Conservation (phyloP, 2,888 invertebrate genomes). For the Drosophila hamatofila region DNA sequence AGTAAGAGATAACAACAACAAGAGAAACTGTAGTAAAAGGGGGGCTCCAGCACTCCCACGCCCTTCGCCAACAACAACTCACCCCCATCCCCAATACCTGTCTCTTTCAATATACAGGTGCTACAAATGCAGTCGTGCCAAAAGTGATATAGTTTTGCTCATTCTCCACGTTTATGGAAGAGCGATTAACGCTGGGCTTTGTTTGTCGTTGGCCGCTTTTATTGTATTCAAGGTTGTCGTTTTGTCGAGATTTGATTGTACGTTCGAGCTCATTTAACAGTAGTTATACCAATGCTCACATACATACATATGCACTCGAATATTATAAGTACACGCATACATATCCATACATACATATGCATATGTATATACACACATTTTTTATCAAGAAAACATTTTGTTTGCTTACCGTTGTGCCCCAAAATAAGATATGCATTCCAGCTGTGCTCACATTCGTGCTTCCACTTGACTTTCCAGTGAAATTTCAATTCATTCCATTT, state of each 20-base stretch:
- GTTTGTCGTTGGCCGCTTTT: slow-evolving; percentile 48
- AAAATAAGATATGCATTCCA: slow-evolving; percentile 52
- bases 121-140: slow-evolving; percentile 50
- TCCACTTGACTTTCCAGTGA: slow-evolving; percentile 53
- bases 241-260: slow-evolving; percentile 47
- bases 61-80: slow-evolving; percentile 34
- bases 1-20: slow-evolving; percentile 8
- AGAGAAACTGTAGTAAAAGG: slow-evolving; percentile 26
- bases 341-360: not conserved
- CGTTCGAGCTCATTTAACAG: slow-evolving; percentile 33
- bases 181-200: slow-evolving; percentile 51
- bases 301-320: slow-evolving; percentile 8
- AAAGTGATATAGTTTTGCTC: slow-evolving; percentile 50
- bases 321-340: not conserved
- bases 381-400: slow-evolving; percentile 66
- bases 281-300: slow-evolving; percentile 39
- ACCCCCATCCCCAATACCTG: slow-evolving; percentile 37
- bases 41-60: slow-evolving; percentile 61
- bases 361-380: not conserved
- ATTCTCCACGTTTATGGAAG: slow-evolving; percentile 41
- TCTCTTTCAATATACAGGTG: slow-evolving; percentile 47
- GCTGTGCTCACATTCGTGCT: slow-evolving; percentile 42
- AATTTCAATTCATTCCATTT: slow-evolving; percentile 40
- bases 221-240: slow-evolving; percentile 72
- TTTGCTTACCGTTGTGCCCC: slow-evolving; percentile 45